Evolutionary conservation across 2,113 vertebrate species (phyloP), one percentile per base, ranked within the genome.

Genomic region (Triplophysa rosa): DNA sequence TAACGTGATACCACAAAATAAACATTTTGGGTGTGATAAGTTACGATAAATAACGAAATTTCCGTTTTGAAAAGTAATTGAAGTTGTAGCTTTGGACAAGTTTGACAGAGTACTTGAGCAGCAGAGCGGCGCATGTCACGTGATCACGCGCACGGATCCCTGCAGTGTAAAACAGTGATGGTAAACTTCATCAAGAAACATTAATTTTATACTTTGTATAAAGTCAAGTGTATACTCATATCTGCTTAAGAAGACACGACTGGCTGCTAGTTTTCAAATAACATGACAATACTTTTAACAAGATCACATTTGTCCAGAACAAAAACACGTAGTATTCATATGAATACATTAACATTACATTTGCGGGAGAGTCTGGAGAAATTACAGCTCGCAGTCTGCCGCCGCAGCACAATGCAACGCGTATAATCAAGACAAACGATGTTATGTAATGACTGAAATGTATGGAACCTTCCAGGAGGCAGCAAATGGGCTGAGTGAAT

Each of bases 151-250:
- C 40, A 42, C 42, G 45, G 21, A 21, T 24, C 40, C 9, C 33
- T 58, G 26, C 68, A 71, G 49, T 19, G 68, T 33, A 49, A n/a
- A n/a, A 52, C 67, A 33, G 19, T 29, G 56, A 23, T 63, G 42
- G 40, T 47, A 49, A 74, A 74, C 72, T 74, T 74, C 58, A 47
- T 11, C 26, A 71, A 71, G 68, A 37, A 69, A 2, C 26, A 24
- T 59, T 19, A 7, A 29, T 7, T 2, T n/a, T 26, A 19, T 29
- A 37, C 37, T 12, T 19, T 11, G 40, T 17, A 62, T 26, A 4
- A 74, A 47, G 13, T 26, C 40, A 47, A n/a, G 13, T 45, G 16
- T 45, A 63, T 74, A 62, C 19, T 47, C 19, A 26, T 1, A 12
- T 45, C n/a, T 3, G 9, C 37, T 74, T 16, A 26, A 37, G 29